Evolutionary conservation across 2,888 invertebrate species (phyloP).

Genomic region (Acronicta aceris): DNA sequence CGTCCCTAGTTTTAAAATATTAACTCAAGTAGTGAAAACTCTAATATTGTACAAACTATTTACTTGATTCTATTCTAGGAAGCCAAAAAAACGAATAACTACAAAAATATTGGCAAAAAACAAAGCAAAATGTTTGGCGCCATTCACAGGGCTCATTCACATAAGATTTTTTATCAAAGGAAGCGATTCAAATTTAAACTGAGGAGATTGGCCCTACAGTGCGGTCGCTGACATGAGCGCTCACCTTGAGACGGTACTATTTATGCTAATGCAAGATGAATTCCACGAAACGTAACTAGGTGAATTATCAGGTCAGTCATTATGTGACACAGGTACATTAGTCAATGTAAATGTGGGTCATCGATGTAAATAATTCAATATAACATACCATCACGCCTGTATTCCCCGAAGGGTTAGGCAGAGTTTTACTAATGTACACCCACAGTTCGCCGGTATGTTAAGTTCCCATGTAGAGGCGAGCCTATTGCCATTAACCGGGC

Average conservation of each 20-base stretch:
- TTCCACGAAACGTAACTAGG: conserved; percentile 65
- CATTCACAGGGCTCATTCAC: conserved; percentile 34
- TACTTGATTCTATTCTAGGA: too few species aligned
- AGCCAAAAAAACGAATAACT: not conserved
- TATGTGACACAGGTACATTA: conserved; percentile 13
- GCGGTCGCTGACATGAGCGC: conserved; percentile 49
- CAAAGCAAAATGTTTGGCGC: conserved; percentile 19
- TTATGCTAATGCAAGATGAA: conserved; percentile 58
- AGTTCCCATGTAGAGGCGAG: too few species aligned
- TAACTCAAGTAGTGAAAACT: too few species aligned
- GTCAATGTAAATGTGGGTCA: conserved; percentile 30
- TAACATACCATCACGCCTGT: not conserved
- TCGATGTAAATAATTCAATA: conserved; percentile 20
- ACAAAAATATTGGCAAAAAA: conserved; percentile 2
- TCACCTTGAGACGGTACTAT: conserved; percentile 65
- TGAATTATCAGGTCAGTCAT: conserved; percentile 47
- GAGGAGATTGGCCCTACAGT: conserved; percentile 61
- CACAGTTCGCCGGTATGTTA: too few species aligned
- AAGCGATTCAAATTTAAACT: conserved; percentile 38
- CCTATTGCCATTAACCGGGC: too few species aligned
- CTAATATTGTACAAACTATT: too few species aligned
- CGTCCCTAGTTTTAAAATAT: too few species aligned
- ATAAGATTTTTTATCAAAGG: conserved; percentile 37
- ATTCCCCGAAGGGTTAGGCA: too few species aligned
- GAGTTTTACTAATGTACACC: too few species aligned